phyloP scores from a whole-genome alignment of 2,797 vertebrate genomes.

The Anguilla megastoma region DNA sequence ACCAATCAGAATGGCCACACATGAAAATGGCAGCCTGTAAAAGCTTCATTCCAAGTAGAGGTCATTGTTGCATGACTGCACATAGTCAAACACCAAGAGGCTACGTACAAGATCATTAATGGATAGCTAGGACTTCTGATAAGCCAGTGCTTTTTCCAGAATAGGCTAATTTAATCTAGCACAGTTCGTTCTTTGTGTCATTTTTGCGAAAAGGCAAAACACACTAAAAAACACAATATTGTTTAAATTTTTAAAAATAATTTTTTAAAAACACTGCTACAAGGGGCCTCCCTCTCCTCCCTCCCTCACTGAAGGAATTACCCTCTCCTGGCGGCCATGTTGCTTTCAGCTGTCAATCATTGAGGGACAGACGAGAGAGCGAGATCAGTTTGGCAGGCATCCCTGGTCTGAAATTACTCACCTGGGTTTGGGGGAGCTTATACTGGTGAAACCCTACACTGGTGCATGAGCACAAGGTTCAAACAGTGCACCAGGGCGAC shows the following conservation, averaged over 20 bases:
- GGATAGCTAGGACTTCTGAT: background rate
- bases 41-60: background rate
- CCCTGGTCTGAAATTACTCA: background rate
- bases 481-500: background rate
- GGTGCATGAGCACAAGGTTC: background rate
- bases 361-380: background rate
- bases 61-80: background rate
- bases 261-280: background rate
- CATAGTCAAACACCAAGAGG: background rate
- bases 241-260: background rate
- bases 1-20: background rate
- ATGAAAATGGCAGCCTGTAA: background rate
- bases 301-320: background rate
- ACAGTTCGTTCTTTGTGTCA: background rate
- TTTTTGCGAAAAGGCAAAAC: background rate
- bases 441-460: background rate
- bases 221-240: background rate
- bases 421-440: background rate
- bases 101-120: background rate
- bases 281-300: background rate
- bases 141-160: background rate
- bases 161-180: background rate
- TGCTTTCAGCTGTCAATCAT: background rate
- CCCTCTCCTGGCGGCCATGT: background rate
- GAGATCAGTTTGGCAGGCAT: background rate